Base-by-base conservation (phyloP, 1,140 invertebrate species). In the Hypothenemus hampei region DNA sequence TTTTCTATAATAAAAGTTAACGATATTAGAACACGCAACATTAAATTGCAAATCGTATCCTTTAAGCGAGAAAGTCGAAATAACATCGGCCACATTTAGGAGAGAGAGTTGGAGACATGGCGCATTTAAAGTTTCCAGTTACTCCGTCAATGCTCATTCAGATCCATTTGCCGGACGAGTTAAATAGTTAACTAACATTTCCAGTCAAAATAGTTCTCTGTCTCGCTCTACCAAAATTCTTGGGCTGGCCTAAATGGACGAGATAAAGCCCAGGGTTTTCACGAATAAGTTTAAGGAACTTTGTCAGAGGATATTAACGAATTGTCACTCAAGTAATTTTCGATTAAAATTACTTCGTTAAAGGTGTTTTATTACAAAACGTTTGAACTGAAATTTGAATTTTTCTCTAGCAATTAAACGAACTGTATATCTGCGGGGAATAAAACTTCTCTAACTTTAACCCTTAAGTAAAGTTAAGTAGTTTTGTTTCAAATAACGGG, bases 171-270 rank as follows among this genome's bases (percentile, higher is more conserved):
- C 23, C 23, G 40, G 40, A 43, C 40, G 23, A 43, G 40, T 23
- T 43, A 21, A 43, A 43, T 43, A 43, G 40, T 43, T 43, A 43
- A 43, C 40, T 23, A 23, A 43, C 40, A 21, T 21, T 43, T 43
- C 23, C 40, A 43, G 20, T 18, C 40, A 11, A 43, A 43, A 21
- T 43, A 43, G 40, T 43, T 43, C n/a, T n/a, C n/a, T n/a, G n/a
- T n/a, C n/a, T n/a, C n/a, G n/a, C n/a, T n/a, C 40, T 18, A 43
- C 40, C 22, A 22, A 43, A 43, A 43, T 43, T 43, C 40, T 43
- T 43, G 40, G n/a, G 0, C 18, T 16, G n/a, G 40, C 20, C 23
- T 43, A 43, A 43, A 43, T 43, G 26, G n/a, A 29, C 40, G 40
- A 21, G 23, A 37, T 37, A 16, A 16, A 8, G 15, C 15, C 35